Percentiles rank a stretch among this genome's conserved stretches.
Conservation (phyloP, 2,888 invertebrate genomes). For the Drosophila falleni region DNA sequence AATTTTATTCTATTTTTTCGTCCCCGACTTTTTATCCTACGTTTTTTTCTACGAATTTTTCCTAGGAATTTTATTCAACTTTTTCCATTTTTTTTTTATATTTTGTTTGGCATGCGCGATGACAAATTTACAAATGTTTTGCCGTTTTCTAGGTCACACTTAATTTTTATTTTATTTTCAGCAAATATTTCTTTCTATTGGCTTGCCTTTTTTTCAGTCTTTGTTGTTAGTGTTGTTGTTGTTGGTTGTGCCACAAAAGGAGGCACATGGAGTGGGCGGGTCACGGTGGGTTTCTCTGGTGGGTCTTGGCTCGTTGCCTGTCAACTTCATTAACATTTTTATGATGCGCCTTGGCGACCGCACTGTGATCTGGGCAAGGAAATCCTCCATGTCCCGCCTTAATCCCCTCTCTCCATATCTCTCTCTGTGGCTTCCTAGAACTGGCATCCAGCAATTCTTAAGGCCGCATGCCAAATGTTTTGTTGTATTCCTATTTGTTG, state of each 20-base stretch:
- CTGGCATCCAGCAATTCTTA: conserved; percentile 47
- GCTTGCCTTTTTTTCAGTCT: conserved; percentile 46
- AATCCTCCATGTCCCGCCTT: conserved; percentile 18
- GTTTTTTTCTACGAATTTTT: conserved; percentile 5
- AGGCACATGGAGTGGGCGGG: conserved; percentile 32
- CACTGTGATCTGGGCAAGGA: conserved; percentile 65
- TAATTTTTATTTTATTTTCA: conserved; percentile 78
- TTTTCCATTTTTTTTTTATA: conserved; percentile 13
- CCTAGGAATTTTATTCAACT: not conserved
- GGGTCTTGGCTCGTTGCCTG: conserved; percentile 60
- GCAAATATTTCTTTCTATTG: conserved; percentile 70
- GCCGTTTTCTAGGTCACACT: conserved; percentile 70
- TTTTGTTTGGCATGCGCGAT: conserved; percentile 42
- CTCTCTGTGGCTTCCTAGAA: conserved; percentile 3
- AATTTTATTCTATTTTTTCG: conserved; percentile 40
- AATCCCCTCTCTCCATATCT: not conserved
- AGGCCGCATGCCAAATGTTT: conserved; percentile 62
- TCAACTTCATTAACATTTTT: conserved; percentile 79
- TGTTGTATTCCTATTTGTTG: conserved; percentile 57
- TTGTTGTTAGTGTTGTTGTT: conserved; percentile 6
- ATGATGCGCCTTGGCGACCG: conserved; percentile 80
- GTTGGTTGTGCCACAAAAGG: conserved; percentile 40
- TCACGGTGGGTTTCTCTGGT: conserved; percentile 25
- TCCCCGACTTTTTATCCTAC: not conserved
- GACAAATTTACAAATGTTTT: conserved; percentile 65